Conservation (phyloP, 2,797 vertebrate genomes). For the Erethizon dorsatum region DNA sequence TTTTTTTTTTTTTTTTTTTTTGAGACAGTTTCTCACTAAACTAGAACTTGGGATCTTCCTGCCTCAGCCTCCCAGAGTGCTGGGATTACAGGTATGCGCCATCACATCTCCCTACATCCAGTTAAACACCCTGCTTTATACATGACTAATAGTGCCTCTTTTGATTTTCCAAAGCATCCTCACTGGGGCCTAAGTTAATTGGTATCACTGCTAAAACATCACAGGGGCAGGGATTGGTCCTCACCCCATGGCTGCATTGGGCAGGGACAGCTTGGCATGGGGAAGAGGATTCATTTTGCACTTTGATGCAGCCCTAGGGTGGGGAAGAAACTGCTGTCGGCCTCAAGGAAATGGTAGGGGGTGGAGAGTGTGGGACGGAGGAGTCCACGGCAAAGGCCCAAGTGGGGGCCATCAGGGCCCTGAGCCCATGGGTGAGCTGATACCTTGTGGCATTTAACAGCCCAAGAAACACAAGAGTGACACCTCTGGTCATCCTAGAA, state of each 20-base stretch:
- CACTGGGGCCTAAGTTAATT: not conserved
- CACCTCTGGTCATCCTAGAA: not conserved
- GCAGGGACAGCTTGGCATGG: not conserved
- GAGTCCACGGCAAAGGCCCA: not conserved
- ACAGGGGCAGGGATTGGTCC: no score
- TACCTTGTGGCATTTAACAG: not conserved
- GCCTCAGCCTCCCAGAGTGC: not conserved
- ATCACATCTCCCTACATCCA: not conserved
- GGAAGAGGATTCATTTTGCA: not conserved
- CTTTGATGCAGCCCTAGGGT: not conserved
- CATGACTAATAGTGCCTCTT: not conserved
- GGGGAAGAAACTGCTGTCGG: not conserved
- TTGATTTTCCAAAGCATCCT: not conserved
- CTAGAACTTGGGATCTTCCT: not conserved
- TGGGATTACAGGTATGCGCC: not conserved
- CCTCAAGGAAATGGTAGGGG: not conserved
- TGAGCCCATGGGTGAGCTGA: not conserved
- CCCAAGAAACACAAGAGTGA: not conserved
- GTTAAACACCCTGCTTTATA: not conserved
- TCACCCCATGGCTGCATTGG: not conserved
- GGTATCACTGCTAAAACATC: not conserved
- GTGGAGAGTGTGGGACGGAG: rapidly evolving
- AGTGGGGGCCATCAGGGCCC: not conserved
- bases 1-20: not conserved
- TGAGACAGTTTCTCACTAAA: not conserved